Base-by-base conservation (phyloP, 1,140 invertebrate species). In the Lerema accius region DNA sequence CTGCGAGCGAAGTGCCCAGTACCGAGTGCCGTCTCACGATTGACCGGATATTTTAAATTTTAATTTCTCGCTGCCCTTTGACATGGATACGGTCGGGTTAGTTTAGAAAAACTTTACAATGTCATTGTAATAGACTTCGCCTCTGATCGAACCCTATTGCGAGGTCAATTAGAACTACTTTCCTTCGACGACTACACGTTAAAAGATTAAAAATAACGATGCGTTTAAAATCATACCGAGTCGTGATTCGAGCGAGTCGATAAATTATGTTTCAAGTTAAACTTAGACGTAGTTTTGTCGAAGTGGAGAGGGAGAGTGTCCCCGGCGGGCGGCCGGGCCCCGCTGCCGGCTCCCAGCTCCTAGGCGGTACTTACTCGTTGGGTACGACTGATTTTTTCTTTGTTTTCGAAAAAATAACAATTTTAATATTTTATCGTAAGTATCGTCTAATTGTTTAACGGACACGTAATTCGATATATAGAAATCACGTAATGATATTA, bases 61-160 rank as follows among this genome's bases (percentile, higher is more conserved):
- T 55, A 56, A 64, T 64, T 56, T 23, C 13, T 7, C 43, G 28
- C 51, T 40, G 37, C 50, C 45, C 51, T 64, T 64, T 58, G 51
- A 64, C 62, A 64, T 45, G 5, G 45, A 50, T 58, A 58, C 51
- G 51, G 51, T 39, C 51, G 46, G 46, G 48, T 50, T 46, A 37
- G 37, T 4, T 32, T 35, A 39, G 4, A 48, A 53, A 53, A 53
- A 26, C 51, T 39, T 56, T 16, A 43, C 51, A n/a, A 28, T 56
- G 51, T 56, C 51, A 56, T 43, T 56, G 51, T 56, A 5, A 0
- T 11, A 4, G 0, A 7, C 4, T 1, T 15, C 26, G 13, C 19
- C 16, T 11, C 10, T 13, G 15, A 28, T 1, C 1, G 11, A 2
- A 15, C 39, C 51, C 28, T 55, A 42, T 4, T 32, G 28, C 1